phyloP scores from a whole-genome alignment of 2,797 vertebrate genomes.

The Pogoniulus pusillus region DNA sequence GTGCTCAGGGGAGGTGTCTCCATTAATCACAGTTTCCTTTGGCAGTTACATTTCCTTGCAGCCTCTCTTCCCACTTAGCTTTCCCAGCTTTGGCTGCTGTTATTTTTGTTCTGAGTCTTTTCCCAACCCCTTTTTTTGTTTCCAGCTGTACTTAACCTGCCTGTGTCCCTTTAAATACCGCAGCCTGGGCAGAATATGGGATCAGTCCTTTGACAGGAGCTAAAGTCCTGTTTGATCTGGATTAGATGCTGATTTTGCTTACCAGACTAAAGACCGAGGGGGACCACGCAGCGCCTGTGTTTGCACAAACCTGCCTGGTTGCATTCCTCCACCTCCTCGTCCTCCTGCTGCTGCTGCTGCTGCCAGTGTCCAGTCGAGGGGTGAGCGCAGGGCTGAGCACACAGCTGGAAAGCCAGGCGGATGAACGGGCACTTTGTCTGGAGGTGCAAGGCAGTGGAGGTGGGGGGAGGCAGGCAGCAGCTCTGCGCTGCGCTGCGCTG shows the following conservation, averaged over 20 bases:
- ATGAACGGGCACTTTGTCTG: conserved; percentile 29
- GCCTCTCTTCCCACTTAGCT: conserved; percentile 6
- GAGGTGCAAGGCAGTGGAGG: not conserved
- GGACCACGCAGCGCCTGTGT: conserved; percentile 55
- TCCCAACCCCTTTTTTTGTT: conserved; percentile 22
- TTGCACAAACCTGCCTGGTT: conserved; percentile 69
- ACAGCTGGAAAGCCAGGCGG: conserved; percentile 23
- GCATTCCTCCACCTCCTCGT: conserved; percentile 44
- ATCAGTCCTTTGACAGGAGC: conserved; percentile 69
- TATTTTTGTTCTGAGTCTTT: conserved; percentile 43
- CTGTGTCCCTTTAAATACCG: conserved; percentile 61
- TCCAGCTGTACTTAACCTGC: conserved; percentile 44
- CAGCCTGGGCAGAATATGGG: conserved; percentile 51
- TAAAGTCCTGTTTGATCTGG: conserved; percentile 73
- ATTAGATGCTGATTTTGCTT: conserved; percentile 72
- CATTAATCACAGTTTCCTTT: conserved; percentile 58
- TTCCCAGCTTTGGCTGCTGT: conserved; percentile 19
- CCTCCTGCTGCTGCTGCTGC: not conserved
- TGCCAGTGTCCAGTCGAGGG: conserved; percentile 41
- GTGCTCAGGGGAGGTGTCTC: conserved; percentile 45
- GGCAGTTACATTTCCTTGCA: conserved; percentile 53
- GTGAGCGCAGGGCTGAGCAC: not conserved
- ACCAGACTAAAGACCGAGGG: conserved; percentile 64
- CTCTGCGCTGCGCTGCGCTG: accelerated
- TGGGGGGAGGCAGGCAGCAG: not conserved